phyloP scores from a whole-genome alignment of 2,888 invertebrate genomes.

The Drosophila seclusa region DNA sequence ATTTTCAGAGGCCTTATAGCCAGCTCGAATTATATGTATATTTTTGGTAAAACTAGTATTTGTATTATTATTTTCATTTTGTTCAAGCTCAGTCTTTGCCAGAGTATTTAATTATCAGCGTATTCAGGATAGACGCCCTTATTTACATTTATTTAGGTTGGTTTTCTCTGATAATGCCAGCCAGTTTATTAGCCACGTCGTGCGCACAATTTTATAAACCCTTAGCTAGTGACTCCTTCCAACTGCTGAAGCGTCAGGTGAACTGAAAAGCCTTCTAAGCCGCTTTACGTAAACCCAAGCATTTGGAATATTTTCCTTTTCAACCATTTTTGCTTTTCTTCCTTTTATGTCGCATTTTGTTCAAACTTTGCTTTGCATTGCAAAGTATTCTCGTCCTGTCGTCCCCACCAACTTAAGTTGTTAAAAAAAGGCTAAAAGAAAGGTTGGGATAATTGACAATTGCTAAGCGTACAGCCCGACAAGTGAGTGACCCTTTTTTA shows the following conservation, averaged over 20 bases:
- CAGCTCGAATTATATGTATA: neutral
- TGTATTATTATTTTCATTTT: neutral
- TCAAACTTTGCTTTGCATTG: slow-evolving; percentile 58
- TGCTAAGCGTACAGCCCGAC: slow-evolving; percentile 46
- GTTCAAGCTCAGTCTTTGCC: too few relatives aligned
- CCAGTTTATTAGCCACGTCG: slow-evolving; percentile 73
- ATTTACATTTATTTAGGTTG: slow-evolving; percentile 17
- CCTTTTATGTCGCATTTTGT: slow-evolving; percentile 63
- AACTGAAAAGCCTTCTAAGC: slow-evolving; percentile 59
- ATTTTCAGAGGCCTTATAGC: neutral
- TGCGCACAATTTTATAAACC: slow-evolving; percentile 58
- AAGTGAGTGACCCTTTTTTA: slow-evolving; percentile 49
- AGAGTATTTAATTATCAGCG: slow-evolving; percentile 25
- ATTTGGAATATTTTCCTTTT: slow-evolving; percentile 32
- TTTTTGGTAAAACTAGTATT: neutral
- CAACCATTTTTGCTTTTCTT: slow-evolving; percentile 18
- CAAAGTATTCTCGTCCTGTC: slow-evolving; percentile 54
- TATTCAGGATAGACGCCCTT: neutral
- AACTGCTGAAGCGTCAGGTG: slow-evolving; percentile 44
- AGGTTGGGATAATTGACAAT: slow-evolving; percentile 58
- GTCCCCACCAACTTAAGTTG: slow-evolving; percentile 8
- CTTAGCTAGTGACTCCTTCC: slow-evolving; percentile 31
- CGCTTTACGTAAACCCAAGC: slow-evolving; percentile 52
- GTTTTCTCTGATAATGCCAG: slow-evolving; percentile 11
- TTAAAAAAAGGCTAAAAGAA: slow-evolving; percentile 12